Conservation (phyloP, 2,113 vertebrate genomes). For the Tetrao urogallus region DNA sequence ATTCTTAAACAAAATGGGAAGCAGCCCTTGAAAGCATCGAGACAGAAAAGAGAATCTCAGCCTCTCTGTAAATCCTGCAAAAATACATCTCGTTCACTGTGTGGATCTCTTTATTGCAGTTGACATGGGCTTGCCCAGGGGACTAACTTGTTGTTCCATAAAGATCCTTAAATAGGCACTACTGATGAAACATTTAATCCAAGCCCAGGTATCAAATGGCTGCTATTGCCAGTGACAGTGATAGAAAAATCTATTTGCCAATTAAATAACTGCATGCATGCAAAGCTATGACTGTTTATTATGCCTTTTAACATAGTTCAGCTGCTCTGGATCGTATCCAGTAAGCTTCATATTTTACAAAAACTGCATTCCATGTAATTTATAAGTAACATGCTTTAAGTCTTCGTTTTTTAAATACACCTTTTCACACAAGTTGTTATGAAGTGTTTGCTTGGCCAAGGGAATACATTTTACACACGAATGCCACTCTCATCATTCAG, state of each 20-base stretch:
- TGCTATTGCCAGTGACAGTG: constrained; percentile 69
- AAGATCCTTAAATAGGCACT: constrained; percentile 77
- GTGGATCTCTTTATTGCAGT: constrained; percentile 73
- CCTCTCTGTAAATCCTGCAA: constrained; percentile 62
- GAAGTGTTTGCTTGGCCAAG: constrained; percentile 51
- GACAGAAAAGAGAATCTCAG: background rate
- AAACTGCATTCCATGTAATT: constrained; percentile 41
- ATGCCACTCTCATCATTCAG: constrained; percentile 24
- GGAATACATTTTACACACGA: constrained; percentile 29
- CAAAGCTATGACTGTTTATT: constrained; percentile 64
- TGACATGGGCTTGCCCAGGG: constrained; percentile 76
- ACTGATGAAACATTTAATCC: constrained; percentile 80
- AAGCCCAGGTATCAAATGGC: constrained; percentile 71
- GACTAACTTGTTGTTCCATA: constrained; percentile 78
- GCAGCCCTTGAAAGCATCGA: constrained; percentile 28
- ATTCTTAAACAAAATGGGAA: constrained; percentile 53
- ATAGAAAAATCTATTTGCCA: constrained; percentile 76
- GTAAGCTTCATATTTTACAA: constrained; percentile 62
- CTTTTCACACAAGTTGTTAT: constrained; percentile 49
- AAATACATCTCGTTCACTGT: constrained; percentile 58
- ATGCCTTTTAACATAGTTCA: constrained; percentile 67
- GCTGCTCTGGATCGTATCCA: constrained; percentile 67
- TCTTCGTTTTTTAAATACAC: constrained; percentile 41
- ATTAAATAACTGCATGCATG: constrained; percentile 75
- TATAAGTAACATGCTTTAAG: constrained; percentile 47